Evolutionary conservation across 1,140 invertebrate species (phyloP), one percentile per base, ranked within the genome.

Genomic region (Drosophila orosa): DNA sequence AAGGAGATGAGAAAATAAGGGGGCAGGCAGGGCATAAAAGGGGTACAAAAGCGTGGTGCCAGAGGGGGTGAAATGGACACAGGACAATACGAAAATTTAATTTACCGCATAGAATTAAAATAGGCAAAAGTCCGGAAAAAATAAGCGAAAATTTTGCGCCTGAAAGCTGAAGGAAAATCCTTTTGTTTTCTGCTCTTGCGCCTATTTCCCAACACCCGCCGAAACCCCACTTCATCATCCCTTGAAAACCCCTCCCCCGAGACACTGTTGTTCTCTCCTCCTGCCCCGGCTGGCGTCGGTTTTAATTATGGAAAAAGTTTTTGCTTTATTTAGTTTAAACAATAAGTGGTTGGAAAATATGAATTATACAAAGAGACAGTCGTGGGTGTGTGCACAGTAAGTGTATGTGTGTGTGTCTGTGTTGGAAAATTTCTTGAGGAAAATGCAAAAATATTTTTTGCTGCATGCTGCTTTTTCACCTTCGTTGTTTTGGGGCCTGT

Each of bases 241-340:
- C 35, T 37, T 19, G n/a, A 10, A 42, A 42, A 54, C 17, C 63
- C 39, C 45, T 63, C 55, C 35, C 44, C 22, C 17, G 55, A 40
- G 74, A 58, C 29, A 37, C 27, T 35, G 22, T 33, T 66, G 40
- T 62, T 66, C 25, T 12, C 9, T 10, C 33, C 37, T 39, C 15
- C 35, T 22, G 17, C 57, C 61, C 35, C 44, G 29, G 17, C 42
- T 75, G 72, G 54, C 72, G 80, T 76, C 80, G 76, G 81, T 84
- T 85, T 84, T 84, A 84, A 85, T 84, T 80, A 85, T 84, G 80
- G 76, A 84, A 84, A 80, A 85, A 84, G 81, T 84, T 84, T 84
- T 84, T 84, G 81, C 81, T 84, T 84, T 84, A 84, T 84, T 84
- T 84, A 85, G 81, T 85, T 77, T 84, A 80, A 84, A 84, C 81